Conservation (phyloP, 1,140 invertebrate genomes). For the Papilio glaucus region DNA sequence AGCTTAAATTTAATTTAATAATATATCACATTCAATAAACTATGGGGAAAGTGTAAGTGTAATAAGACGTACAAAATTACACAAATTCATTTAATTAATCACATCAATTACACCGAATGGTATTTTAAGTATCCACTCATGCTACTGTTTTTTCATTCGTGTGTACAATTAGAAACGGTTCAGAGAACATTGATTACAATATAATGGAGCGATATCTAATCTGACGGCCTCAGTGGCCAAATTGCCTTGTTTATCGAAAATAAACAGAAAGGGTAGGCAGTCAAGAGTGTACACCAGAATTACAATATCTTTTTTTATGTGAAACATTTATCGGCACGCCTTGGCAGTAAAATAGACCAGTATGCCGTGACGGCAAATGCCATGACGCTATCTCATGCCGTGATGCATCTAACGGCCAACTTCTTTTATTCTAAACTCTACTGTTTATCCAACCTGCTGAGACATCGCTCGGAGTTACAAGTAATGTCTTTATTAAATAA, state of each 20-base stretch:
- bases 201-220: slow-evolving; percentile 24
- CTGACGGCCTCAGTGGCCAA: slow-evolving; percentile 9
- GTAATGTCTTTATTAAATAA: no score
- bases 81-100: no score
- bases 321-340: background rate
- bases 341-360: background rate
- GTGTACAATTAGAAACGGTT: slow-evolving; percentile 24
- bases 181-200: slow-evolving; percentile 5
- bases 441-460: no score
- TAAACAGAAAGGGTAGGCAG: background rate
- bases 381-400: no score
- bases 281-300: background rate
- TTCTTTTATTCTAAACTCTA: no score
- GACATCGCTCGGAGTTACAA: no score
- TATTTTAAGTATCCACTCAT: background rate
- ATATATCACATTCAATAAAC: background rate
- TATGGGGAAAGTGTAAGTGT: background rate
- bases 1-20: background rate
- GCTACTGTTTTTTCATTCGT: slow-evolving; percentile 5
- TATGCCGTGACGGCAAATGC: background rate
- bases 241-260: slow-evolving; percentile 17
- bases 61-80: no score
- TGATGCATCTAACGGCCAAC: no score
- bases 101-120: background rate
- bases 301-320: background rate